Conservation (phyloP, 2,797 vertebrate genomes). For the Anas bernieri region DNA sequence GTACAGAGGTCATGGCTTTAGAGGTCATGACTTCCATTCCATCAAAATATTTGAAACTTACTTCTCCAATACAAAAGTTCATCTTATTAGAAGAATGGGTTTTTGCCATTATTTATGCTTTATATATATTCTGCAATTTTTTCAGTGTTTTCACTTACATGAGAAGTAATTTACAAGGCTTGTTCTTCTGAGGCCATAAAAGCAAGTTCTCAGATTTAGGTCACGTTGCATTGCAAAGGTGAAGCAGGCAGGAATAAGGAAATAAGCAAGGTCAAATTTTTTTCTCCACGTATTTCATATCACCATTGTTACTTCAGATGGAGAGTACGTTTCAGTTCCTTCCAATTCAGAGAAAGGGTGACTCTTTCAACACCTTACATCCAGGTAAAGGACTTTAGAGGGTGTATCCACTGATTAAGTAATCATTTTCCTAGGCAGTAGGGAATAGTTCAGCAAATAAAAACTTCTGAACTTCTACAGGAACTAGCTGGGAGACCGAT, state of each 20-base stretch:
- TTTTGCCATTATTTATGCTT: background rate
- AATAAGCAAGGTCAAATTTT: background rate
- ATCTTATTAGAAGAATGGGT: rapidly evolving
- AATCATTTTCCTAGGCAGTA: conserved; percentile 13
- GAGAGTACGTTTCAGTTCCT: background rate
- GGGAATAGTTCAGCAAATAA: background rate
- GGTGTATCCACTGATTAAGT: background rate
- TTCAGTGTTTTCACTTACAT: background rate
- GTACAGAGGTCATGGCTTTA: background rate
- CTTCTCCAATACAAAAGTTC: background rate
- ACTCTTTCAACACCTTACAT: background rate
- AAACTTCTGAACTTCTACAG: background rate
- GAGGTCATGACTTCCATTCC: background rate
- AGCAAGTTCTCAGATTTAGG: background rate
- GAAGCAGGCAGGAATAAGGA: background rate
- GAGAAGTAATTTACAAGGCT: background rate
- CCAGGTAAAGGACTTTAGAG: background rate
- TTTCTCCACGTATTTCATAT: background rate
- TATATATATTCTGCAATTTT: background rate
- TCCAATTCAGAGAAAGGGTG: background rate
- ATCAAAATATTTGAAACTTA: background rate
- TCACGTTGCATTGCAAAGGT: background rate
- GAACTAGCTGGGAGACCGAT: background rate
- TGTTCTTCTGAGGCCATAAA: background rate
- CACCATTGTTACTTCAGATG: background rate